phyloP scores from a whole-genome alignment of 30 jellyfish, hydroid and myxozoan species.

The Aurelia coerulea region DNA sequence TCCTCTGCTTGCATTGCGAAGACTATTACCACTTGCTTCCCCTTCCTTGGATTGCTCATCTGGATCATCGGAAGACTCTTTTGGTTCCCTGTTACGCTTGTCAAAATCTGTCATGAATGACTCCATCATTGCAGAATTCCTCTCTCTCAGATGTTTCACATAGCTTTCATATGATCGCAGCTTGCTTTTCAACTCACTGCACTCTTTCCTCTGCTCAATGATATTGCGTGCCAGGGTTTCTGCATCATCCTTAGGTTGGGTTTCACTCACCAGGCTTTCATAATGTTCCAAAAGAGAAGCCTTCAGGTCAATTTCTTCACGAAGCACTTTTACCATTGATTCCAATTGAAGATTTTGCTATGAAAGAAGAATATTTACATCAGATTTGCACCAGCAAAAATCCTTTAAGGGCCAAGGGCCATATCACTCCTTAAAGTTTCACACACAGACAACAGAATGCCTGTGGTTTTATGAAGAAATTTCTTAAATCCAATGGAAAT shows the following conservation, averaged over 20 bases:
- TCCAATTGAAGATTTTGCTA: slow-evolving; percentile 37
- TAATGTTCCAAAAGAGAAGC: slow-evolving; percentile 43
- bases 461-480: no score
- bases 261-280: slow-evolving; percentile 28
- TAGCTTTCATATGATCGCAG: slow-evolving; percentile 40
- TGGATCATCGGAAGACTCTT: slow-evolving; percentile 36
- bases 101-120: slow-evolving; percentile 53
- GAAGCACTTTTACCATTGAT: slow-evolving; percentile 11
- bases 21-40: slow-evolving; percentile 2
- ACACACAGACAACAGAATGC: no score
- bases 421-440: no score
- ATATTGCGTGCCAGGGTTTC: slow-evolving; percentile 16
- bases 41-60: neutral
- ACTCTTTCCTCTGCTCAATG: slow-evolving; percentile 40
- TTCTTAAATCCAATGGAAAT: no score
- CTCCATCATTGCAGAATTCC: slow-evolving; percentile 27
- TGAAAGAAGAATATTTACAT: neutral
- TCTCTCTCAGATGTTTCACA: slow-evolving; percentile 56
- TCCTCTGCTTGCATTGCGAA: neutral
- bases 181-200: slow-evolving; percentile 25
- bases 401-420: no score
- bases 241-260: slow-evolving; percentile 6
- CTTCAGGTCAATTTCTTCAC: slow-evolving; percentile 39
- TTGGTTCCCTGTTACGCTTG: slow-evolving; percentile 30
- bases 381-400: no score